Base-by-base conservation (phyloP, 2,888 invertebrate genomes). In the Noctua janthe region DNA sequence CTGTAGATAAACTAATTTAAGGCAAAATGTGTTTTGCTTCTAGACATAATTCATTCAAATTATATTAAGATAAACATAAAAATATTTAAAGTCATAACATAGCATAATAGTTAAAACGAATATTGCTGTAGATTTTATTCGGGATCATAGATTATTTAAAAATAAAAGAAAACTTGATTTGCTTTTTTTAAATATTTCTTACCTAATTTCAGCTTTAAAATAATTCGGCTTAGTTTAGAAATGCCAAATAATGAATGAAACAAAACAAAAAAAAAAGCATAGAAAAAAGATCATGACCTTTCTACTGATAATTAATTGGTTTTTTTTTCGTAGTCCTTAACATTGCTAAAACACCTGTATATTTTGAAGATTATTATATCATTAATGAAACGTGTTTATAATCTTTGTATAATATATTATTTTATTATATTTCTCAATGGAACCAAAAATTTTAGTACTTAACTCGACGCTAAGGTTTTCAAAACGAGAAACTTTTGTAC, bases 1-100 rank as follows among this genome's bases (percentile, higher is more conserved):
- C 92, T 89, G 91, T 94, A 94, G 92, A 86, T 89, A 88, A 88
- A 87, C 82, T 86, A 76, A 83, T 75, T 76, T 88, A 88, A 87
- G 77, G 82, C 81, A 87, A 86, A 86, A 59, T 82, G 84, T 78
- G 84, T 88, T 91, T 90, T 89, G 90, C 88, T 92, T 92, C 77
- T 92, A 83, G 89, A 80, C 5, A 56, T 88, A 82, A 90, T 86
- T 85, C 74, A 87, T 84, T 87, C 80, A 82, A 71, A 79, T 86
- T 84, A 74, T 77, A 81, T 76, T 89, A 86, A 80, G 73, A 72
- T 83, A 69, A 75, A 80, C 56, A 74, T 39, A 51, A 62, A 62
- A 72, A 83, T 59, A 80, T 74, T 74, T 73, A 43, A 39, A 84
- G 13, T 73, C 70, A 70, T 74, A 76, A 80, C 66, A 66, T 74